Evolutionary conservation across 2,797 vertebrate genomes (phyloP).

Genomic region (Acanthis flammea): DNA sequence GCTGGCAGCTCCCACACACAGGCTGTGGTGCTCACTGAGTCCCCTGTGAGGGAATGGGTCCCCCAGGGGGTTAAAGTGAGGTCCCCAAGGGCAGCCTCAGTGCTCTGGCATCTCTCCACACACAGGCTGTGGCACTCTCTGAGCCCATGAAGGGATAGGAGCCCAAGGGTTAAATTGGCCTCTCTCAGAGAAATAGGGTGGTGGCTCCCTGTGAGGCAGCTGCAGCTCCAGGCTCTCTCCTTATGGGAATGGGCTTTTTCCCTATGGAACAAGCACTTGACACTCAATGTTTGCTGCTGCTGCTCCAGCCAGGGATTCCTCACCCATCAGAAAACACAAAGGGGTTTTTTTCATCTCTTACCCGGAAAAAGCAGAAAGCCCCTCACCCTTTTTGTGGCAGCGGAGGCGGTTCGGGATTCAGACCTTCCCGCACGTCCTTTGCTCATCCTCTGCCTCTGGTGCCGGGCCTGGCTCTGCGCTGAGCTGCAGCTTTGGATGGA

Average conservation of each 20-base stretch:
- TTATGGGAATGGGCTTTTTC: neutral
- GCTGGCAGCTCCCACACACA: neutral
- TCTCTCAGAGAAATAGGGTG: neutral
- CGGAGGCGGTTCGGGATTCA: rapidly evolving
- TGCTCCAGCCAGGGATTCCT: neutral
- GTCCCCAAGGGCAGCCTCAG: neutral
- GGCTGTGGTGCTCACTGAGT: neutral
- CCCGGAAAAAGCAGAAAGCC: neutral
- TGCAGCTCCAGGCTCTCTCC: rapidly evolving
- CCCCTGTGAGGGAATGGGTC: too few relatives aligned
- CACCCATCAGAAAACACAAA: neutral
- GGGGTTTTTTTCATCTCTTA: neutral
- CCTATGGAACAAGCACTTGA: neutral
- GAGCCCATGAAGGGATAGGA: neutral
- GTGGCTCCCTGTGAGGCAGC: neutral
- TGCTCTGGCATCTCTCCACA: neutral
- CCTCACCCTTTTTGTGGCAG: neutral
- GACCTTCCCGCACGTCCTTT: rapidly evolving
- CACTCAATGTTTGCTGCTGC: neutral
- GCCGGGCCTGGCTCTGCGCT: neutral
- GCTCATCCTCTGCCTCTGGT: neutral
- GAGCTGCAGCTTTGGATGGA: neutral
- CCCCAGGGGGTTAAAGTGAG: neutral
- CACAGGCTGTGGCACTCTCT: rapidly evolving
- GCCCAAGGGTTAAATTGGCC: neutral